These are phyloP conservation scores for Synchiropus splendidus DNA, from an alignment of 2,113 vertebrate species.

Conservation along the genomic window DNA sequence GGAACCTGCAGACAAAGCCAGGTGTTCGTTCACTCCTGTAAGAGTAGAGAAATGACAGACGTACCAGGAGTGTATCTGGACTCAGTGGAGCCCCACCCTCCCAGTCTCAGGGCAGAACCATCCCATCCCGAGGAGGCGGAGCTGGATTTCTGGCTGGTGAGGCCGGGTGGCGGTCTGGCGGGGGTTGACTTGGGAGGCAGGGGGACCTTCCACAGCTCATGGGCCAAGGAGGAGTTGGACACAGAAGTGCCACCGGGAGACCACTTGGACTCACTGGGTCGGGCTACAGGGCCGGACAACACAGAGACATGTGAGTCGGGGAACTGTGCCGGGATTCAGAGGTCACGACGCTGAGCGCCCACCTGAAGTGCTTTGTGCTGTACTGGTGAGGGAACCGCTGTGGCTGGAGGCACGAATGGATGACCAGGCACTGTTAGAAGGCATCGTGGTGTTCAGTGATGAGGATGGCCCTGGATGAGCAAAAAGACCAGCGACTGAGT, in stretches of 20 bases:
- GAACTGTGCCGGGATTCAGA: not conserved
- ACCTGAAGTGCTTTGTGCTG: constrained; percentile 99
- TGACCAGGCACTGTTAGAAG: constrained; percentile 99
- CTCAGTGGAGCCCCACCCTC: constrained; percentile 84
- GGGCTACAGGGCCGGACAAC: constrained; percentile 67
- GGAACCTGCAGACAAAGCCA: constrained; percentile 68
- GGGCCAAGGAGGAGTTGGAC: constrained; percentile 96
- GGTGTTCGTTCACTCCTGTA: too few species aligned
- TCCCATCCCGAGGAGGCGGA: constrained; percentile 84
- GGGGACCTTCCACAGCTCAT: constrained; percentile 99
- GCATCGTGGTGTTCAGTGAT: constrained; percentile 99
- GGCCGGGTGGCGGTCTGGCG: constrained; percentile 92
- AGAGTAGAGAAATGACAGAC: constrained; percentile 16
- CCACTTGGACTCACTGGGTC: constrained; percentile 99
- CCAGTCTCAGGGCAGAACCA: constrained; percentile 77
- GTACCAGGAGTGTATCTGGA: constrained; percentile 94
- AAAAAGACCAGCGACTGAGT: not conserved
- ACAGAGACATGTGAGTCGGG: not conserved
- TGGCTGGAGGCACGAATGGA: constrained; percentile 99
- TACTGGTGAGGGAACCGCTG: constrained; percentile 98
- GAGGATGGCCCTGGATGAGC: constrained; percentile 88
- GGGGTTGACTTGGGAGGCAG: constrained; percentile 91
- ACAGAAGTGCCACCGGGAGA: constrained; percentile 85
- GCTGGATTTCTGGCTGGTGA: constrained; percentile 86
- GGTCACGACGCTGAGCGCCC: not conserved